A percentile compares a stretch with the other conserved stretches of the same genome.
These are phyloP conservation scores for Endotricha flammealis DNA, from an alignment of 2,888 invertebrate genomes.

Conservation along the genomic window DNA sequence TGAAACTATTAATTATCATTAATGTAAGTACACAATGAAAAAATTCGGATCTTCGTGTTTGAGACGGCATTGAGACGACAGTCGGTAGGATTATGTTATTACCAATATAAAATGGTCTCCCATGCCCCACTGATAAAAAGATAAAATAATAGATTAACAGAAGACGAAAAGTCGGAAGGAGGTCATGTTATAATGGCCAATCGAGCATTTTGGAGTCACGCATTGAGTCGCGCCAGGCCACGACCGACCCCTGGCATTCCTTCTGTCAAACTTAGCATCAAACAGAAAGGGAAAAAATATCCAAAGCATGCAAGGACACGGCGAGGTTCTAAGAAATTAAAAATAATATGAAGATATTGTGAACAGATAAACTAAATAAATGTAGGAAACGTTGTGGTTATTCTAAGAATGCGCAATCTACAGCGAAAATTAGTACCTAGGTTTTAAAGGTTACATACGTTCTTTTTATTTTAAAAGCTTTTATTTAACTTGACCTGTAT, in stretches of 20 bases:
- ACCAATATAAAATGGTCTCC: conserved; percentile 38
- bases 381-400: conserved; percentile 9
- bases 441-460: background rate
- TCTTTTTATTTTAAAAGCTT: no score
- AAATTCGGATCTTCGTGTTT: conserved; percentile 64
- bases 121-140: conserved; percentile 22
- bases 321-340: conserved; percentile 34
- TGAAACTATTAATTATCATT: conserved; percentile 69
- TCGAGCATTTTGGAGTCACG: conserved; percentile 53
- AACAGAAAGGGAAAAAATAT: conserved; percentile 51
- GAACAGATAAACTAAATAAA: conserved; percentile 3
- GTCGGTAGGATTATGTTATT: conserved; percentile 58
- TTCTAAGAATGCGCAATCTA: conserved; percentile 3
- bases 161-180: conserved; percentile 27
- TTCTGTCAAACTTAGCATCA: conserved; percentile 67
- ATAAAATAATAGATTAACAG: conserved; percentile 17
- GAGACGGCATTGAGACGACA: conserved; percentile 74
- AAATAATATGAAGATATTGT: conserved; percentile 9
- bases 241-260: conserved; percentile 65
- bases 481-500: no score
- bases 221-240: conserved; percentile 52
- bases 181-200: conserved; percentile 39
- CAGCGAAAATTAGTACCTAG: conserved; percentile 3
- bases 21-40: conserved; percentile 56
- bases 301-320: conserved; percentile 50